Percentiles rank a stretch among this genome's conserved stretches.
Evolutionary conservation across 2,113 vertebrate species (phyloP).

Genomic region (Tragelaphus imberbis): DNA sequence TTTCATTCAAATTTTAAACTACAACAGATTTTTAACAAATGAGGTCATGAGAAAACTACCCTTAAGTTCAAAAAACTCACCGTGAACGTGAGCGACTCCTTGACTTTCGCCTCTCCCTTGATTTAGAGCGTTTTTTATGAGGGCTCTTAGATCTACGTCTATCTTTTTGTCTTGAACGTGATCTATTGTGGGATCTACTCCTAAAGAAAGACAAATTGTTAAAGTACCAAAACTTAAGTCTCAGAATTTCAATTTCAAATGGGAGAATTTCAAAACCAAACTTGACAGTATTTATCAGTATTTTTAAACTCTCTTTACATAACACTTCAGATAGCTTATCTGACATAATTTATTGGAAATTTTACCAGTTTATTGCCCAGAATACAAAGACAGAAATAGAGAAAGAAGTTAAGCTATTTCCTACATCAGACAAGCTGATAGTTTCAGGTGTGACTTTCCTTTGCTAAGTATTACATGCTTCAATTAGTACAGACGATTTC

Average conservation of each 20-base stretch:
- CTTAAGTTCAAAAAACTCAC: slow-evolving; percentile 65
- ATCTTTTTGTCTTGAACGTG: slow-evolving; percentile 82
- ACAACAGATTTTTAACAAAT: slow-evolving; percentile 28
- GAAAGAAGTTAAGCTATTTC: background rate
- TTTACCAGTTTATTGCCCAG: background rate
- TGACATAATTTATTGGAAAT: background rate
- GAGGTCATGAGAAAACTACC: background rate
- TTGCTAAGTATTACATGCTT: background rate
- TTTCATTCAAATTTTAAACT: slow-evolving; percentile 24
- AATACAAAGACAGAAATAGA: slow-evolving; percentile 12
- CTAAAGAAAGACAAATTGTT: slow-evolving; percentile 69
- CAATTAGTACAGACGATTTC: background rate
- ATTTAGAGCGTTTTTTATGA: slow-evolving; percentile 88
- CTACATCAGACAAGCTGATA: background rate
- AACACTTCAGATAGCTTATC: background rate
- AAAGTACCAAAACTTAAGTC: slow-evolving; percentile 30
- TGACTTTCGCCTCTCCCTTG: slow-evolving; percentile 86
- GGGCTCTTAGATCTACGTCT: slow-evolving; percentile 84
- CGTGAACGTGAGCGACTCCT: slow-evolving; percentile 87
- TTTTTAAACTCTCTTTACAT: background rate
- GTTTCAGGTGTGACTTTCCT: background rate
- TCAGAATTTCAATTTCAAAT: slow-evolving; percentile 35
- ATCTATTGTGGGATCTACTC: slow-evolving; percentile 84
- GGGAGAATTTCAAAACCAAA: background rate
- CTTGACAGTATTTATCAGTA: background rate